phyloP scores from a whole-genome alignment of 2,797 vertebrate genomes.

The Helostoma temminkii region DNA sequence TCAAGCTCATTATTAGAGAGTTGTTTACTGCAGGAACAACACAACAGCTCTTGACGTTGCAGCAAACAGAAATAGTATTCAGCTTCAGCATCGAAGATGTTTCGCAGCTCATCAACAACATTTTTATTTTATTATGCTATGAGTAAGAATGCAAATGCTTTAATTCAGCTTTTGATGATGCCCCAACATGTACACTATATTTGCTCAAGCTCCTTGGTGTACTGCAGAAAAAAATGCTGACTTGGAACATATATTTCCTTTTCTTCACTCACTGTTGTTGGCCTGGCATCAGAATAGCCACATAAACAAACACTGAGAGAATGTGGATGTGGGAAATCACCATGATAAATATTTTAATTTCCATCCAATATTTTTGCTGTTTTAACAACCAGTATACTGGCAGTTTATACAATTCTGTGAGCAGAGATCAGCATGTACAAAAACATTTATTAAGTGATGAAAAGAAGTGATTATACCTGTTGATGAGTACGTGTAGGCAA shows the following conservation, averaged over 20 bases:
- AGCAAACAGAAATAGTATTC: background rate
- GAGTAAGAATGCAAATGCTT: background rate
- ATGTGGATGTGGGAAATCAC: no score
- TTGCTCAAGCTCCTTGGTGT: no score
- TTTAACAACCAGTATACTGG: background rate
- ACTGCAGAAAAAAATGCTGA: no score
- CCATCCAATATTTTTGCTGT: no score
- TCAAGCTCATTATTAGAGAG: slow-evolving; percentile 10
- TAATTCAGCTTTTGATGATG: no score
- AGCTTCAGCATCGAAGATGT: background rate
- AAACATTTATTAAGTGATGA: background rate
- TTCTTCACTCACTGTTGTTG: no score
- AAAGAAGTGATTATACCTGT: background rate
- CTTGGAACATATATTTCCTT: background rate
- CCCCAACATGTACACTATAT: no score
- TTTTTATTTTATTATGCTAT: background rate
- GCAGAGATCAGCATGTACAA: background rate
- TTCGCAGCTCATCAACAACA: slow-evolving; percentile 3
- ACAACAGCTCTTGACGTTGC: background rate
- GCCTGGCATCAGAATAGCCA: no score
- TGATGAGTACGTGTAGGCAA: background rate
- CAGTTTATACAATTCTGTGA: background rate
- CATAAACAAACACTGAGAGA: no score
- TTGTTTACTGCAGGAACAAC: background rate
- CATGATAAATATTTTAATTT: no score